These are phyloP conservation scores for Gortyna flavago DNA, from an alignment of 2,888 invertebrate genomes.

Conservation along the genomic window DNA sequence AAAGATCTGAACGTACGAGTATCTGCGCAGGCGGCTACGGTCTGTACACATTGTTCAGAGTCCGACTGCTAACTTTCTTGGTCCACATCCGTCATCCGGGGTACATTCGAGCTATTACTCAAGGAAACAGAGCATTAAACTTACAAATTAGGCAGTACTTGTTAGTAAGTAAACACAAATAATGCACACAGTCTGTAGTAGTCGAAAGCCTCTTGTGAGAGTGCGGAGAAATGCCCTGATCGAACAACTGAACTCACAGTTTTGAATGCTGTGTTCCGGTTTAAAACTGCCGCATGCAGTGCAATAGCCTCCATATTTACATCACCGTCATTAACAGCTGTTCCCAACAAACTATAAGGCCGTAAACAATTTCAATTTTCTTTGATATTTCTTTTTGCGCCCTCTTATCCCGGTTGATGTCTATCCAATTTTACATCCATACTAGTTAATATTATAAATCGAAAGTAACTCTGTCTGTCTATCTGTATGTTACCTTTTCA, in stretches of 20 bases:
- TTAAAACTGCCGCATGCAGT: background rate
- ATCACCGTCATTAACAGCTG: background rate
- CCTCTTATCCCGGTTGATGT: background rate
- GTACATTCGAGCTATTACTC: constrained; percentile 29
- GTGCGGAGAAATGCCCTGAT: background rate
- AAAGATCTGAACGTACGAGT: background rate
- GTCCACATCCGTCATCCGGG: constrained; percentile 51
- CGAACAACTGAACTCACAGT: background rate
- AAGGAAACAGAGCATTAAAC: constrained; percentile 46
- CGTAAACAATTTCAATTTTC: background rate
- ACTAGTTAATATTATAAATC: no score
- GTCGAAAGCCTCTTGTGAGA: background rate
- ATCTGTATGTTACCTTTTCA: no score
- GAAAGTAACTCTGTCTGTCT: no score
- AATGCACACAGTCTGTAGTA: background rate
- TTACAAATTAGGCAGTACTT: constrained; percentile 32
- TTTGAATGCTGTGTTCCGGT: background rate
- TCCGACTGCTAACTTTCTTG: constrained; percentile 44
- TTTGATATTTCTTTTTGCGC: background rate
- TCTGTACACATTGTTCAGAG: constrained; percentile 36
- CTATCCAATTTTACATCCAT: background rate
- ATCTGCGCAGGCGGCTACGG: constrained; percentile 20
- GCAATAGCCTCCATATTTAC: constrained; percentile 12
- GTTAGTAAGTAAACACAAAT: background rate
- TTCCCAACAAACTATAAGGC: background rate